Conservation (phyloP, 1,140 invertebrate species). For the Hestina assimilis region DNA sequence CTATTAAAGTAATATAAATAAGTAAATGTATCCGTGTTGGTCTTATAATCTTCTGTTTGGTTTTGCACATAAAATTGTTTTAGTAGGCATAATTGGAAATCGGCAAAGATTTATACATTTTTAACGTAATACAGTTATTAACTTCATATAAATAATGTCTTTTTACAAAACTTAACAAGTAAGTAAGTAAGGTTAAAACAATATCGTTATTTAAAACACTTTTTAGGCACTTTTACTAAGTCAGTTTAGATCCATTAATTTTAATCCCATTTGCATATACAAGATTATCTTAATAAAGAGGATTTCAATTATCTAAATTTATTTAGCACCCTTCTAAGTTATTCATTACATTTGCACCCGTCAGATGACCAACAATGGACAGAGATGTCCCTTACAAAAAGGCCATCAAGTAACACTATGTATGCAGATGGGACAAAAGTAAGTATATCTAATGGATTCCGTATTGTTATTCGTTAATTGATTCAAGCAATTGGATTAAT, state of each 20-base stretch:
- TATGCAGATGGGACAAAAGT: conserved; percentile 9
- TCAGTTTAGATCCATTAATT: not conserved
- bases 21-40: too few relatives aligned
- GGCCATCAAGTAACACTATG: conserved; percentile 7
- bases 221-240: too few relatives aligned
- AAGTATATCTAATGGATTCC: conserved; percentile 14
- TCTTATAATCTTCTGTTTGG: too few relatives aligned
- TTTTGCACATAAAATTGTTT: too few relatives aligned
- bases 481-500: conserved; percentile 18
- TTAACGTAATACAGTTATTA: not conserved
- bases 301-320: conserved; percentile 21
- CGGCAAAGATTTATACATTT: too few relatives aligned
- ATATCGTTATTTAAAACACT: too few relatives aligned
- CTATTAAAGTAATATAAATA: too few relatives aligned
- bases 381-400: conserved; percentile 17
- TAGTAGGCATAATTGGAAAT: too few relatives aligned
- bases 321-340: conserved; percentile 11
- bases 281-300: conserved; percentile 10
- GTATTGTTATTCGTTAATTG: conserved; percentile 20
- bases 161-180: too few relatives aligned
- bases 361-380: conserved; percentile 15
- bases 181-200: too few relatives aligned
- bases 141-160: too few relatives aligned
- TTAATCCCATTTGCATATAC: not conserved
- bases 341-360: conserved; percentile 20